These are phyloP conservation scores for Caenorhabditis japonica DNA, from an alignment of 2,888 invertebrate genomes.

Conservation along the genomic window DNA sequence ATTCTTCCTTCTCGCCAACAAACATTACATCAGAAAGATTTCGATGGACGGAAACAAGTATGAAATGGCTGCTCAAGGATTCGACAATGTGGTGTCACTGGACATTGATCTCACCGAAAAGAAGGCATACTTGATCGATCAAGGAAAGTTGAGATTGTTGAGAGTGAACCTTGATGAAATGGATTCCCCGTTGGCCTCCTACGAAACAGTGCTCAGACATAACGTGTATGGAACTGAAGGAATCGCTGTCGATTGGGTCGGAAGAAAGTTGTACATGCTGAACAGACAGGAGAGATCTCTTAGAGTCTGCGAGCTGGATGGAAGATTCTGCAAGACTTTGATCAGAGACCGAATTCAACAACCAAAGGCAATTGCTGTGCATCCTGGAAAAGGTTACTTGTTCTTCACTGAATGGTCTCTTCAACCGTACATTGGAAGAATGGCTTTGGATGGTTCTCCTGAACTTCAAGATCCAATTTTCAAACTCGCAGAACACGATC, in stretches of 20 bases:
- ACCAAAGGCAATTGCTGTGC: conserved; percentile 93
- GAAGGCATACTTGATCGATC: conserved; percentile 90
- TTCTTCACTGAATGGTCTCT: conserved; percentile 92
- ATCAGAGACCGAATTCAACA: conserved; percentile 87
- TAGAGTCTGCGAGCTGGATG: conserved; percentile 93
- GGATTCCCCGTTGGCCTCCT: conserved; percentile 78
- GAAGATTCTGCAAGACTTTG: conserved; percentile 87
- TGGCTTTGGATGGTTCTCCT: conserved; percentile 93
- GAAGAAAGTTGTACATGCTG: conserved; percentile 94
- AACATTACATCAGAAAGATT: conserved; percentile 96
- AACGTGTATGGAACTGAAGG: conserved; percentile 97
- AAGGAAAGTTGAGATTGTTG: conserved; percentile 79
- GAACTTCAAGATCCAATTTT: conserved; percentile 62
- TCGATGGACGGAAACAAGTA: conserved; percentile 89
- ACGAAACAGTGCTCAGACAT: conserved; percentile 89
- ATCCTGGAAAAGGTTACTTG: conserved; percentile 85
- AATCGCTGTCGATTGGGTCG: conserved; percentile 94
- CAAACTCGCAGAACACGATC: conserved; percentile 89
- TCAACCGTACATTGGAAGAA: conserved; percentile 93
- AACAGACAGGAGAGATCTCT: conserved; percentile 94
- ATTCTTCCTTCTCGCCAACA: conserved; percentile 94
- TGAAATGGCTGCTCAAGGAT: conserved; percentile 85
- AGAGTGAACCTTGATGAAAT: conserved; percentile 71
- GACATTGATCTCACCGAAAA: conserved; percentile 90
- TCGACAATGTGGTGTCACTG: conserved; percentile 95